phyloP scores from a whole-genome alignment of 2,888 invertebrate genomes.

The Deroplatys truncata region DNA sequence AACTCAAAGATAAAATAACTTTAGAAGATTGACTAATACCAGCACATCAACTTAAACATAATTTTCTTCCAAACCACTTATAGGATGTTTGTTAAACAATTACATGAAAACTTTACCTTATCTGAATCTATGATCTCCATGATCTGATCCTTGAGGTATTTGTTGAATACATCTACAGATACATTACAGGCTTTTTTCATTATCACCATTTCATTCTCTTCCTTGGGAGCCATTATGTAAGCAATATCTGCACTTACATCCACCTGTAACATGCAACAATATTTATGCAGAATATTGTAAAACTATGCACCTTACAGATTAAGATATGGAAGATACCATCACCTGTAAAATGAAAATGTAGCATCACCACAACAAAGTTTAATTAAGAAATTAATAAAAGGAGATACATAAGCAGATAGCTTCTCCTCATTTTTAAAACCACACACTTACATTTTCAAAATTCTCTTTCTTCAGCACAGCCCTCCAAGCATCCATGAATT shows the following conservation, averaged over 20 bases:
- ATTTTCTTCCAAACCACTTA: too few relatives aligned
- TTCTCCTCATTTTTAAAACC: background rate
- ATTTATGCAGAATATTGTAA: background rate
- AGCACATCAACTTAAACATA: too few relatives aligned
- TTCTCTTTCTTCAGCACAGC: conserved; percentile 67
- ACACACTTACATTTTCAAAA: conserved; percentile 63
- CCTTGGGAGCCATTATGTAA: conserved; percentile 88
- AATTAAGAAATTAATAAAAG: background rate
- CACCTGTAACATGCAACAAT: conserved; percentile 42
- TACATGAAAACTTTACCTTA: conserved; percentile 54
- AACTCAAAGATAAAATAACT: too few relatives aligned
- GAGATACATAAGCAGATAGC: background rate
- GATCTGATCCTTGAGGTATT: conserved; percentile 94
- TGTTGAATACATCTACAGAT: conserved; percentile 92
- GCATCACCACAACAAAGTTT: background rate
- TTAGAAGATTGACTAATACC: too few relatives aligned
- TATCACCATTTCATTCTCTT: conserved; percentile 84
- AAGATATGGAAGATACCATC: background rate
- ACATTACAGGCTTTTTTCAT: conserved; percentile 91
- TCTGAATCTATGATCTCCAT: conserved; percentile 99
- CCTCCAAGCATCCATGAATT: conserved; percentile 91
- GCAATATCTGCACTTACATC: conserved; percentile 85
- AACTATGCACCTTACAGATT: background rate
- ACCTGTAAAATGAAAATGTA: background rate
- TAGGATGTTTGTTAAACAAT: too few relatives aligned